Conservation (phyloP, 2,797 vertebrate species). For the Dermochelys coriacea region DNA sequence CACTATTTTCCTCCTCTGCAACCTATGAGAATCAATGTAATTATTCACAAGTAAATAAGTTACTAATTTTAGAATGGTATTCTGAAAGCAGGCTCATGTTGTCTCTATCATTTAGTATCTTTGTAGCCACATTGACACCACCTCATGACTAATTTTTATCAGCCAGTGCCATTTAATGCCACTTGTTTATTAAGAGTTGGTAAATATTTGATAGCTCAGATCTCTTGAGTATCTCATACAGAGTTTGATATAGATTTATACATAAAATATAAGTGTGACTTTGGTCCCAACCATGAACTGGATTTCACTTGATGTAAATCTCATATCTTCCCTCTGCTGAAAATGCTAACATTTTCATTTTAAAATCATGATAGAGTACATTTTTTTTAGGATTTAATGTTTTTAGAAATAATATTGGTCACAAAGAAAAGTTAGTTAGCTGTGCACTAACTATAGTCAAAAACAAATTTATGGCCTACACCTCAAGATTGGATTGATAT, state of each 20-base stretch:
- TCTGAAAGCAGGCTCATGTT: constrained; percentile 37
- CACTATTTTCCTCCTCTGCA: constrained; percentile 47
- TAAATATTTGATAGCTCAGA: constrained; percentile 76
- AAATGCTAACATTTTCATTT: constrained; percentile 71
- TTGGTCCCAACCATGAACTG: constrained; percentile 71
- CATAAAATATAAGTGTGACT: constrained; percentile 74
- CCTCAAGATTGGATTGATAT: constrained; percentile 44
- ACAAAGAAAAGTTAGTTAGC: constrained; percentile 73
- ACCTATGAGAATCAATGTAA: constrained; percentile 30
- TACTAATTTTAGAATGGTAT: constrained; percentile 35
- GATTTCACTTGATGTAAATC: constrained; percentile 68
- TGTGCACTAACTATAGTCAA: constrained; percentile 62
- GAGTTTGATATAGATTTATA: constrained; percentile 78
- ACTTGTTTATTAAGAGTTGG: constrained; percentile 73
- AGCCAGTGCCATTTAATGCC: constrained; percentile 67
- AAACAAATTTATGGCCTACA: constrained; percentile 60
- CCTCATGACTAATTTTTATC: constrained; percentile 63
- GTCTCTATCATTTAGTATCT: constrained; percentile 58
- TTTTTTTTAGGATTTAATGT: constrained; percentile 72
- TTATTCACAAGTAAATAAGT: constrained; percentile 57
- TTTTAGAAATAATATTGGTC: constrained; percentile 52
- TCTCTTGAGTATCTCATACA: constrained; percentile 74
- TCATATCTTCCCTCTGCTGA: constrained; percentile 61
- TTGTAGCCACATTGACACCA: constrained; percentile 64
- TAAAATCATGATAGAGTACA: constrained; percentile 69